Base-by-base conservation (phyloP, 2,888 invertebrate genomes). In the Spodoptera littoralis region DNA sequence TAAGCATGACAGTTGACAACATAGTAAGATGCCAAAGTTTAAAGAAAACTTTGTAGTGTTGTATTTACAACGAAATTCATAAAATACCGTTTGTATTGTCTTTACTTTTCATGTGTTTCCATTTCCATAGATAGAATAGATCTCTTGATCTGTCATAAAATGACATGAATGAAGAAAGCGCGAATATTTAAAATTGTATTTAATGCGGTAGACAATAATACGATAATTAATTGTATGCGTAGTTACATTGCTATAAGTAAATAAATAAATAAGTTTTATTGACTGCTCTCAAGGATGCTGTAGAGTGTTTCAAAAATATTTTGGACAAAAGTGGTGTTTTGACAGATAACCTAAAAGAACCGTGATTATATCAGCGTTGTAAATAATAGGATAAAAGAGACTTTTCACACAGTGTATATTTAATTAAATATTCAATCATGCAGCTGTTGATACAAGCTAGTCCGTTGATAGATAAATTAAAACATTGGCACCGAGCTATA, bases 381-480 rank as follows among this genome's bases (percentile, higher is more conserved):
- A 81, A 81, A 83, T 82, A 83, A 49, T 77, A 76, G 66, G 57
- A 74, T 60, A 67, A 8, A 47, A 59, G n/a, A 61, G 51, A 55
- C 12, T 53, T 52, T 58, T 47, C 43, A 24, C 27, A 42, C 49
- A 52, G 52, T 67, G 44, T 60, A 36, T 18, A 65, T 36, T 54
- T 30, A 0, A 57, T 24, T 58, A 65, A 55, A 56, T 52, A 65
- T 63, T 60, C 1, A 77, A 85, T 72, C 82, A 95, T 95, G 95
- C 94, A 93, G 82, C 87, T 93, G 64, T 85, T 96, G 82, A 91
- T 95, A 81, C 96, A 96, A 90, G 93, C 95, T 72, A 95, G 92
- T 75, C 95, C 95, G 45, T 86, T 95, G 66, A 81, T 95, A 66
- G 95, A 95, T 67, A 95, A 95, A 87, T 83, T 96, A 69, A 95